Base-by-base conservation (phyloP, 92 coral and sea anemone genomes). In the Micromussa lordhowensis region DNA sequence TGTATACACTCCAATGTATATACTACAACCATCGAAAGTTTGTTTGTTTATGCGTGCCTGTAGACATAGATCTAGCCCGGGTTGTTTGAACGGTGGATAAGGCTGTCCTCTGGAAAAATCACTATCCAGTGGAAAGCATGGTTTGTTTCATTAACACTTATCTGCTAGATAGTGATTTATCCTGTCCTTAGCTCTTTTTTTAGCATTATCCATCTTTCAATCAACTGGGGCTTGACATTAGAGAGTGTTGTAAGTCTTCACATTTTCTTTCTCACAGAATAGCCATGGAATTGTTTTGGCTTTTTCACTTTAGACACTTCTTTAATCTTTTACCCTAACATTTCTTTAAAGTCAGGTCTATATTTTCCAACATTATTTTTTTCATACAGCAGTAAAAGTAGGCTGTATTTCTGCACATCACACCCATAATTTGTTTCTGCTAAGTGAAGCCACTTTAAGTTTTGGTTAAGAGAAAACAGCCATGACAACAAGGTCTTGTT, bases 251-350 rank as follows among this genome's bases (percentile, higher is more conserved):
- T 15, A 57, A 14, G 32, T 16, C 24, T 57, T 48, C 12, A 17
- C 8, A 51, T 55, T 53, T 40, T 72, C 21, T 44, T 68, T 49
- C 10, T 54, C 24, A 36, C 26, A 6, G 28, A 5, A 11, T 22
- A 55, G 44, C 68, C 24, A 13, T 29, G 38, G 58, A 74, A 32
- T 59, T 73, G 71, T 74, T 84, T 35, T 74, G 80, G 81, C 58
- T 35, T 49, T 84, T 36, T 84, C 31, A 57, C 83, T 57, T 17
- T 55, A 30, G 18, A 30, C 40, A 24, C 28, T 13, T 55, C 83
- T 21, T 21, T 61, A 61, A 57, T 53, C 34, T 57, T 22, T 49
- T 26, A 29, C 35, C 22, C 13, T 48, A 21, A 3, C 12, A 8
- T 44, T 44, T 44, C 24, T 49, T 29, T 53, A 17, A 16, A 51